phyloP scores from a whole-genome alignment of 1,140 invertebrate species.

The Platyscapa corneri region DNA sequence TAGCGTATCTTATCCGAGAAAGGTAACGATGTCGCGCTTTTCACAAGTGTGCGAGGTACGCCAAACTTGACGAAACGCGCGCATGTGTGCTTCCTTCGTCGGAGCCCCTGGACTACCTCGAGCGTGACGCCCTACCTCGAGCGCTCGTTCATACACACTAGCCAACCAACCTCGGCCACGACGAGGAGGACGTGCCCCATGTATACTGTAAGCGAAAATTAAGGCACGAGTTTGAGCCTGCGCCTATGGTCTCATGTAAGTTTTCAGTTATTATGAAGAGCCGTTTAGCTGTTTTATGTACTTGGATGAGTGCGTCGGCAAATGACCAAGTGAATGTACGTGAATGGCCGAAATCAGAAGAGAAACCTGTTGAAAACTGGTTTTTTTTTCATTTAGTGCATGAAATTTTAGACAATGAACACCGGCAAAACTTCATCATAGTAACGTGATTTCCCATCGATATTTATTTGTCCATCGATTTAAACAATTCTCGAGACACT shows the following conservation, averaged over 20 bases:
- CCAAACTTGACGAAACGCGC: neutral
- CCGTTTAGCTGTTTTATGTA: too few relatives aligned
- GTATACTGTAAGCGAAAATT: neutral
- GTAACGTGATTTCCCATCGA: too few relatives aligned
- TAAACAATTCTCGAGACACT: too few relatives aligned
- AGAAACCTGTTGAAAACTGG: too few relatives aligned
- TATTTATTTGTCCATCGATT: too few relatives aligned
- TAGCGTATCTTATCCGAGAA: slow-evolving; percentile 62
- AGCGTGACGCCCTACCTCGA: slow-evolving; percentile 72
- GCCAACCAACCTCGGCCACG: neutral
- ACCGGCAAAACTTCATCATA: too few relatives aligned
- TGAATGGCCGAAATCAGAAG: too few relatives aligned
- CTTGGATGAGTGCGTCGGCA: too few relatives aligned
- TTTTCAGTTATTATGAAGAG: too few relatives aligned
- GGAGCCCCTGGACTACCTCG: slow-evolving; percentile 57
- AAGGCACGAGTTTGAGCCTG: neutral
- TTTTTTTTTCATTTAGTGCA: too few relatives aligned
- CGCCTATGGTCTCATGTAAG: neutral
- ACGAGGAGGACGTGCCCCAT: neutral
- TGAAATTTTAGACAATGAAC: too few relatives aligned
- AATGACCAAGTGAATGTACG: too few relatives aligned
- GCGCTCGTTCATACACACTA: neutral
- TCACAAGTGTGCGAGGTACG: neutral
- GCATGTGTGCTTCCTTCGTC: slow-evolving; percentile 58
- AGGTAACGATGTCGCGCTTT: slow-evolving; percentile 15